Evolutionary conservation across 2,113 vertebrate genomes (phyloP).

Genomic region (Rhynchomys soricoides): DNA sequence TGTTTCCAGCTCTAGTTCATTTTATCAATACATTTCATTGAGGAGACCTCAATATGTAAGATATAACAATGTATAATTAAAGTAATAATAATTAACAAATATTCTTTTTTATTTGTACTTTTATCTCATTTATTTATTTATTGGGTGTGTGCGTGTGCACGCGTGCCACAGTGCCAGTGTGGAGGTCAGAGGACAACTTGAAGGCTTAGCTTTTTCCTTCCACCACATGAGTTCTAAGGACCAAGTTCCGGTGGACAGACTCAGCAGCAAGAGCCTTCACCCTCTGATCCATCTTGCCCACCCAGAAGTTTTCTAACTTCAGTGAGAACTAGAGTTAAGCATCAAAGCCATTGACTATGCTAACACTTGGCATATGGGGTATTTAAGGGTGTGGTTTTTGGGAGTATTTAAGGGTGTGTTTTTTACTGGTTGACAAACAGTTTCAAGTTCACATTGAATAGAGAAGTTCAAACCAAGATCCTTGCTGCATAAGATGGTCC

Average conservation of each 20-base stretch:
- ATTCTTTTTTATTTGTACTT: neutral
- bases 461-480: slow-evolving; percentile 8
- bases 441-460: neutral
- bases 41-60: neutral
- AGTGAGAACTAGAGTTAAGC: neutral
- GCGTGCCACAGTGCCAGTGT: neutral
- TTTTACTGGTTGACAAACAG: neutral
- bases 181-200: neutral
- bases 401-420: neutral
- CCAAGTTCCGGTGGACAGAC: neutral
- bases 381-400: neutral
- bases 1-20: neutral
- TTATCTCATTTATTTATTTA: neutral
- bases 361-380: neutral
- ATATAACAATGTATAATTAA: slow-evolving; percentile 7
- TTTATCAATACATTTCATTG: slow-evolving; percentile 10
- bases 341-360: neutral
- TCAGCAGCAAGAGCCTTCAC: neutral
- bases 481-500: neutral
- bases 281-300: no score
- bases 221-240: neutral
- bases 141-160: neutral
- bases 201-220: neutral
- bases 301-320: slow-evolving; percentile 36
- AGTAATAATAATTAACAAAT: neutral